Base-by-base conservation (phyloP, 2,797 vertebrate species). In the Lagodon rhomboides region DNA sequence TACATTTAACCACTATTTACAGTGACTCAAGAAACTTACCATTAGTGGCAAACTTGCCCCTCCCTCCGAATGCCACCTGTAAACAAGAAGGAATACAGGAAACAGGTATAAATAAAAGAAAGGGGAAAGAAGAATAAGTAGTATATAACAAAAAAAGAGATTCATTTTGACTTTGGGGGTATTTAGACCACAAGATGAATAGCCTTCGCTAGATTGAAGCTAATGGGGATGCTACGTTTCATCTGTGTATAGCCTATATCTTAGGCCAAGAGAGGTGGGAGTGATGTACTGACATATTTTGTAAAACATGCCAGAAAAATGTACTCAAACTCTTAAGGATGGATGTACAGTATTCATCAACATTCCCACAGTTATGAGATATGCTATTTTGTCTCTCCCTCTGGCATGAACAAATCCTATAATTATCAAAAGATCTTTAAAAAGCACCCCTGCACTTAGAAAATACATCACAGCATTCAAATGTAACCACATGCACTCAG, bases 11-110 rank as follows among this genome's bases (percentile, higher is more conserved):
- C 10, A n/a, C 20, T 17, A 47, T 63, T 68, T 53, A 7, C 22
- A 64, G 27, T 58, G 8, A 75, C 11, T 27, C 17, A 17, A 49
- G 72, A 89, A 76, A 95, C 95, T 94, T 94, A 96, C 95, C 92
- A 89, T 94, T 96, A 79, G 92, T 89, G 82, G 96, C 93, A 89
- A 95, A 95, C 87, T 96, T 96, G 93, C 92, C 94, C 70, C 93
- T 95, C 82, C 61, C 93, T 77, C 85, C 90, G 64, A 92, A 69
- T 85, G 94, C 85, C 91, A 95, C 88, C 96, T 97, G 85, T 58
- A 47, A 77, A 50, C 12, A 68, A 23, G 30, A 18, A 50, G 9
- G 7, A 73, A 41, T 6, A 3, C 53, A 55, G 22, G 46, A 44
- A 53, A 53, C 4, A 16, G 3, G 0, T 8, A 27, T 27, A 34